A percentile compares a stretch with the other conserved stretches of the same genome.
phyloP scores from a whole-genome alignment of 2,888 invertebrate species.

The Nymphalis polychloros region DNA sequence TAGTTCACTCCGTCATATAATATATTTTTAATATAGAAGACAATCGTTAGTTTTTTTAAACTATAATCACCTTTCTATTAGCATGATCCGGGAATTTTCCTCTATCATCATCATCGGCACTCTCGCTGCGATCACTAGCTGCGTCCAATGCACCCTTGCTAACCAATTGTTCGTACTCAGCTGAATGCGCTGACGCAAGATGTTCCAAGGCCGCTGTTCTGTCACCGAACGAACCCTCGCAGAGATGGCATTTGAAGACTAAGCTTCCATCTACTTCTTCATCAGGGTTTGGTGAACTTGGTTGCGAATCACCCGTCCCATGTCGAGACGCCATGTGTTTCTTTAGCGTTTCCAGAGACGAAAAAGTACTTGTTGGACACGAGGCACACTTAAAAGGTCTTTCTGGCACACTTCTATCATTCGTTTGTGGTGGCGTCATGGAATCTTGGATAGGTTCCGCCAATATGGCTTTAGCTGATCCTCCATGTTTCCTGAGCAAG shows the following conservation, averaged over 20 bases:
- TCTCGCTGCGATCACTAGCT: slow-evolving; percentile 84
- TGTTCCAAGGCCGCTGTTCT: slow-evolving; percentile 91
- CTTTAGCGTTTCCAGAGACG: slow-evolving; percentile 88
- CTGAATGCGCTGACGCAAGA: slow-evolving; percentile 87
- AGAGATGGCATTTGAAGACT: slow-evolving; percentile 95
- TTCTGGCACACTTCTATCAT: slow-evolving; percentile 86
- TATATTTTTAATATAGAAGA: too few species aligned
- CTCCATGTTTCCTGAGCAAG: slow-evolving; percentile 90
- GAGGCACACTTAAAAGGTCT: slow-evolving; percentile 89
- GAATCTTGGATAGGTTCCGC: slow-evolving; percentile 67
- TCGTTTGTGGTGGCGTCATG: slow-evolving; percentile 56
- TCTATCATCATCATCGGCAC: slow-evolving; percentile 84
- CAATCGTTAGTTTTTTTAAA: neutral
- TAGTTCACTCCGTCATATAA: too few species aligned
- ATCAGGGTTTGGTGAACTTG: slow-evolving; percentile 68
- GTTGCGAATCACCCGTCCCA: slow-evolving; percentile 71
- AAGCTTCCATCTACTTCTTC: slow-evolving; percentile 81
- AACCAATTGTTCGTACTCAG: slow-evolving; percentile 91
- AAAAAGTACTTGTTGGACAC: slow-evolving; percentile 91
- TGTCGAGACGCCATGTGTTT: slow-evolving; percentile 90
- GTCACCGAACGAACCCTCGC: slow-evolving; percentile 92
- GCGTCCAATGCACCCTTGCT: slow-evolving; percentile 87
- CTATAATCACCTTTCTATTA: slow-evolving; percentile 86
- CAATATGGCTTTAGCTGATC: slow-evolving; percentile 71
- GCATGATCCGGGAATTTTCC: slow-evolving; percentile 93